phyloP scores from a whole-genome alignment of 2,888 invertebrate genomes.

The Habroteleia sp. region DNA sequence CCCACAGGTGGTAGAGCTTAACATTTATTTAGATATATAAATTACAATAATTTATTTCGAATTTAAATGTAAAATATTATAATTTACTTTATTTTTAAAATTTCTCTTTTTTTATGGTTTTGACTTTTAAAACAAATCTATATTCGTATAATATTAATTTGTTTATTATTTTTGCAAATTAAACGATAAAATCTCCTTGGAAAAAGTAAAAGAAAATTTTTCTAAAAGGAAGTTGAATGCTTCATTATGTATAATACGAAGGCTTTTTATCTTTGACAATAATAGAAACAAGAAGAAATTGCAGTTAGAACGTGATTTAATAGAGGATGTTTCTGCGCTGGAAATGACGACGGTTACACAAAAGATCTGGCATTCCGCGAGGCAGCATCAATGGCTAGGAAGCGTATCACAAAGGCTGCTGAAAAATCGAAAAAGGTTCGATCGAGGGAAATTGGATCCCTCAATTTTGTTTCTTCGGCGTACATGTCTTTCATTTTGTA shows the following conservation, averaged over 20 bases:
- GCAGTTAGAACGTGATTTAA: conserved; percentile 52
- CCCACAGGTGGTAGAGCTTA: too few relatives aligned
- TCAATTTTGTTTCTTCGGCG: conserved; percentile 47
- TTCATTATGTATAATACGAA: background rate
- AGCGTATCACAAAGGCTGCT: conserved; percentile 48
- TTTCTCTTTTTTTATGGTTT: too few relatives aligned
- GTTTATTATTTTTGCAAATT: too few relatives aligned
- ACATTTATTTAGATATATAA: too few relatives aligned
- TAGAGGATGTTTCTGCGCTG: conserved; percentile 36
- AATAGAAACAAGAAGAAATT: conserved; percentile 54
- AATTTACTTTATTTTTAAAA: too few relatives aligned
- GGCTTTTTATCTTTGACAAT: conserved; percentile 46
- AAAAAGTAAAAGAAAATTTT: too few relatives aligned
- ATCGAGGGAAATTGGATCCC: conserved; percentile 55
- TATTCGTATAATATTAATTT: too few relatives aligned
- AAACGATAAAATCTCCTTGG: too few relatives aligned
- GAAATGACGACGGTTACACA: conserved; percentile 48
- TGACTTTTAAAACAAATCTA: too few relatives aligned
- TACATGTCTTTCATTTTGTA: conserved; percentile 31
- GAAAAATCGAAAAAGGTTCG: conserved; percentile 56
- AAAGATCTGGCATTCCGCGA: conserved; percentile 49
- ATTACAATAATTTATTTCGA: too few relatives aligned
- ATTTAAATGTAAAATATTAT: too few relatives aligned
- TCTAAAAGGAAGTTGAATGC: background rate
- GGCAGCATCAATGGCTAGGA: conserved; percentile 42